Base-by-base conservation (phyloP, 2,797 vertebrate genomes). In the Chelidonichthys spinosus region DNA sequence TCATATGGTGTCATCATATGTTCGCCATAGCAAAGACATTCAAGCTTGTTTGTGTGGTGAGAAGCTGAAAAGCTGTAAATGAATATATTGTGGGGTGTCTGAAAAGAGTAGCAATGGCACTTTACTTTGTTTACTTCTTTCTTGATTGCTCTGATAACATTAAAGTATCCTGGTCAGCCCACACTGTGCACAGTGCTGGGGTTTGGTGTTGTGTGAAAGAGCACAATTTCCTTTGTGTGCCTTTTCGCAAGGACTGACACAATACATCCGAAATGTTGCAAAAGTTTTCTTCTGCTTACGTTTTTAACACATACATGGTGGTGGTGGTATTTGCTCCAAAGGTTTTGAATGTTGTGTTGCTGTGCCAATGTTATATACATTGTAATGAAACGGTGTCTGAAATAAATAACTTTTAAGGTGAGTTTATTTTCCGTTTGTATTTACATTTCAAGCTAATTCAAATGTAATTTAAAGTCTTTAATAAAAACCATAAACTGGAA, bases 381-480 rank as follows among this genome's bases (percentile, higher is more conserved):
- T 75, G 15, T 65, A 35, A 54, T 60, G n/a, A 72, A 84, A 59
- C 2, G 73, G 13, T 77, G 62, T 81, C 52, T 83, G 15, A 74
- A 90, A 87, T 89, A 92, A 92, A 91, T 18, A 69, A 6, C 33
- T 52, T 59, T 65, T 2, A 17, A 15, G 33, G 53, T 58, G n/a
- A 15, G 35, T 75, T 68, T 33, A 8, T 60, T 44, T 33, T n/a
- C 52, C 18, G 35, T 40, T 65, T 55, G 25, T 67, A 59, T 65
- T 77, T 63, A 63, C 11, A n/a, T 7, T 58, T 54, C 11, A 69
- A 65, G 25, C 15, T 74, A 66, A 84, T 2, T 15, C 49, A 36
- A 25, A 58, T 33, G 33, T 71, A 69, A 84, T 86, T 85, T 84
- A 76, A 85, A 74, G 14, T 86, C 63, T 91, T 90, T 89, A 92